Base-by-base conservation (phyloP, 2,888 invertebrate genomes). In the Thelaira solivaga region DNA sequence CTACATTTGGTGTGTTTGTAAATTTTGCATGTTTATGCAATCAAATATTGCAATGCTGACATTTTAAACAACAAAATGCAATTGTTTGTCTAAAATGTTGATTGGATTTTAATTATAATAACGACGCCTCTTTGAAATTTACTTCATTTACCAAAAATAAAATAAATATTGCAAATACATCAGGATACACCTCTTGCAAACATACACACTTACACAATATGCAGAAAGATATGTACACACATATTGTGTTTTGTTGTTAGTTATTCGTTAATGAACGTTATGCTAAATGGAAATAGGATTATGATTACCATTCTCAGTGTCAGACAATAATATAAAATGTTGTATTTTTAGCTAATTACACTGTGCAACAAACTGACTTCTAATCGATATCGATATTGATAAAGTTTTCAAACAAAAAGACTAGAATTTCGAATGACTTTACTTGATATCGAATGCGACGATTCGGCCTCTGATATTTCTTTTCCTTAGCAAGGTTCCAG, bases 31-130 rank as follows among this genome's bases (percentile, higher is more conserved):
- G 51, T 34, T 65, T n/a, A n/a, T n/a, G n/a, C n/a, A n/a, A n/a
- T n/a, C n/a, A n/a, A n/a, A n/a, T n/a, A n/a, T n/a, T n/a, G 36
- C 55, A 64, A 59, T 65, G 65, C 76, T 76, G 76, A 71, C 76
- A 65, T 76, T 71, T 76, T 26, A 71, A 76, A 76, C 18, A 71
- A 31, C 47, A 69, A 76, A 74, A 36, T 71, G 64, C 64, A 76
- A 65, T 71, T 76, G 65, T 76, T 71, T 76, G 71, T 76, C 65
- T 71, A 76, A 76, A 76, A 65, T 45, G 71, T 76, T 76, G 76
- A 76, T 71, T 71, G 76, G 76, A 51, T 59, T 65, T 65, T 76
- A 76, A 71, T 76, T 76, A 76, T 59, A 76, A 71, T 59, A 71
- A 76, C n/a, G n/a, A n/a, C 71, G 76, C 76, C 76, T 76, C 65